Base-by-base conservation (phyloP, 2,888 invertebrate species). In the Agrochola circellaris region DNA sequence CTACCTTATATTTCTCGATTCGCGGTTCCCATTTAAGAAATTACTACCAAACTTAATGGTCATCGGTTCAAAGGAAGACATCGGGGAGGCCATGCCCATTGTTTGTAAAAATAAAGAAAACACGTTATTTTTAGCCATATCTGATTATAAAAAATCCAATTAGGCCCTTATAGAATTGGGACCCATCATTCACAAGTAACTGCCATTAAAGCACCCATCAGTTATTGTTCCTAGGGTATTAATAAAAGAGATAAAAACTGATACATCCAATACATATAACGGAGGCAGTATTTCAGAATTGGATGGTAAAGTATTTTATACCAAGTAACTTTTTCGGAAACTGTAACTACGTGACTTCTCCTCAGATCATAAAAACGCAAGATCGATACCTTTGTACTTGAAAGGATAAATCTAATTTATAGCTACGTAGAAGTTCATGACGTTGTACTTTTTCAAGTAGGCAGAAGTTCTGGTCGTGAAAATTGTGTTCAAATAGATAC, bases 241-340 rank as follows among this genome's bases (percentile, higher is more conserved):
- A 42, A 48, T 45, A 61, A 30, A 62, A 62, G 75, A 69, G 68
- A 75, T 69, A 66, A 54, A 60, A 64, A 58, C 58, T 51, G 62
- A 64, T 75, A 79, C 45, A 74, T 45, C 15, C 62, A 58, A 54
- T 74, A n/a, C n/a, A n/a, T n/a, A 81, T 81, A 45, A 48, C 7
- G 34, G 4, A 26, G 67, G 38, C 23, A n/a, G 13, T 66, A 26
- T 72, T 72, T 66, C 23, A 60, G 15, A 42, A 68, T 51, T 58
- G 17, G 9, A 65, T 45, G 30, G 8, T 17, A 51, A 34, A 80
- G 34, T 60, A 62, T 64, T 67, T 81, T 64, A 42, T 42, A 23
- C 7, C 15, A 42, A 51, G 66, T 34, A 51, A 51, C 30, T 51
- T 74, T 72, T 67, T 62, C 15, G 20, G 38, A 23, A 48, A 81